Conservation (phyloP, 2,113 vertebrate species). For the Sciurus niger region DNA sequence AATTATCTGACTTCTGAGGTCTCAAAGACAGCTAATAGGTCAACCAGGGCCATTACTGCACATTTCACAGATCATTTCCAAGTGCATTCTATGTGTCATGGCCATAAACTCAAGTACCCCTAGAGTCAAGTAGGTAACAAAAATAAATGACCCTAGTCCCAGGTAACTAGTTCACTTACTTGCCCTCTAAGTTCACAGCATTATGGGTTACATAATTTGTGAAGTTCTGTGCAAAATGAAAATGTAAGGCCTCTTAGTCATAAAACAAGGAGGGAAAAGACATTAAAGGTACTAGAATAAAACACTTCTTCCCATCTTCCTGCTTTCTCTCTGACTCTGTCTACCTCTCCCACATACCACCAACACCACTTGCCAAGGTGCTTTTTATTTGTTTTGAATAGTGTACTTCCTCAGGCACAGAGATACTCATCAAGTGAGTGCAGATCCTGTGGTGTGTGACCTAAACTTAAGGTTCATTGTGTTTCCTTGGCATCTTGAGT, state of each 20-base stretch:
- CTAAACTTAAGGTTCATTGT: neutral
- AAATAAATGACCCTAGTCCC: neutral
- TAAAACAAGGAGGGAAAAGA: neutral
- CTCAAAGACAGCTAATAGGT: neutral
- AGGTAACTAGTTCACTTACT: neutral
- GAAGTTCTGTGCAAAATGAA: neutral
- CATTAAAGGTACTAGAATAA: neutral
- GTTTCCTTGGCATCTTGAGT: neutral
- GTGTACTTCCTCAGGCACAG: neutral
- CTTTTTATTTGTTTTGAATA: neutral
- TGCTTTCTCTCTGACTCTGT: neutral
- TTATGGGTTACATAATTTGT: neutral
- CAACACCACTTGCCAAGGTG: neutral
- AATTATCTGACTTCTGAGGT: constrained; percentile 10
- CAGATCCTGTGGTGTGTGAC: neutral
- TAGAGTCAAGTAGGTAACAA: neutral
- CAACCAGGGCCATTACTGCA: neutral
- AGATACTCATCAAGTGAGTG: neutral
- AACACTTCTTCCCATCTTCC: neutral
- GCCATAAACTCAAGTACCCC: neutral
- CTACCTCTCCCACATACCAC: neutral
- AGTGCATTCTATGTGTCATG: neutral
- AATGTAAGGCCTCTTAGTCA: neutral
- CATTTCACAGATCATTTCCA: constrained; percentile 1
- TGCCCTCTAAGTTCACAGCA: neutral